These are phyloP conservation scores for Plectrocnemia conspersa DNA, from an alignment of 1,140 invertebrate species.

Conservation along the genomic window DNA sequence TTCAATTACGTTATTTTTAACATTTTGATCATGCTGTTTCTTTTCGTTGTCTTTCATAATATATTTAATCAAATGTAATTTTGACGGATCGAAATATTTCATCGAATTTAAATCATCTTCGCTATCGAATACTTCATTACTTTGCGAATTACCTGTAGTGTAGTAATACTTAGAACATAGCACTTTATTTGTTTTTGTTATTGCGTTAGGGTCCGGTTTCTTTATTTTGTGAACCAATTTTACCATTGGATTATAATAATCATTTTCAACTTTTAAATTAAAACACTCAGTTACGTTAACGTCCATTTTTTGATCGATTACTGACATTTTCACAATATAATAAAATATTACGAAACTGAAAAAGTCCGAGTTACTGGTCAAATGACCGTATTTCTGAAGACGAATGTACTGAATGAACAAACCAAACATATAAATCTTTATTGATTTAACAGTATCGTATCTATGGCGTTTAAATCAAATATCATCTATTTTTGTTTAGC, in stretches of 20 bases:
- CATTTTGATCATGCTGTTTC: background rate
- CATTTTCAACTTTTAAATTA: constrained; percentile 26
- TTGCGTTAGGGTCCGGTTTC: background rate
- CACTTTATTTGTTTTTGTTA: background rate
- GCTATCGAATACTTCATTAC: too few relatives aligned
- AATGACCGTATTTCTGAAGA: background rate
- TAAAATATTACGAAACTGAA: background rate
- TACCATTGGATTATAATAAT: constrained; percentile 30
- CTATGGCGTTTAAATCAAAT: too few relatives aligned
- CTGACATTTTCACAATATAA: constrained; percentile 15
- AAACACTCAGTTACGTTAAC: too few relatives aligned
- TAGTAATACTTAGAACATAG: constrained; percentile 2
- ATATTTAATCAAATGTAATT: too few relatives aligned
- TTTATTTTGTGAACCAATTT: constrained; percentile 34
- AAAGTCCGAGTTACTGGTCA: background rate
- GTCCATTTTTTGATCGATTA: too few relatives aligned
- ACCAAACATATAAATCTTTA: too few relatives aligned
- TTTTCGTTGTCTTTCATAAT: too few relatives aligned
- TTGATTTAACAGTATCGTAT: too few relatives aligned
- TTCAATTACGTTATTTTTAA: background rate
- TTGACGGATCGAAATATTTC: too few relatives aligned
- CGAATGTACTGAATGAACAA: background rate
- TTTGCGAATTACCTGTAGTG: background rate
- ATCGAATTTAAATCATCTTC: too few relatives aligned
- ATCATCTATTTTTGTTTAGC: too few relatives aligned